Base-by-base conservation (phyloP, 2,797 vertebrate species). In the Pangasius djambal region DNA sequence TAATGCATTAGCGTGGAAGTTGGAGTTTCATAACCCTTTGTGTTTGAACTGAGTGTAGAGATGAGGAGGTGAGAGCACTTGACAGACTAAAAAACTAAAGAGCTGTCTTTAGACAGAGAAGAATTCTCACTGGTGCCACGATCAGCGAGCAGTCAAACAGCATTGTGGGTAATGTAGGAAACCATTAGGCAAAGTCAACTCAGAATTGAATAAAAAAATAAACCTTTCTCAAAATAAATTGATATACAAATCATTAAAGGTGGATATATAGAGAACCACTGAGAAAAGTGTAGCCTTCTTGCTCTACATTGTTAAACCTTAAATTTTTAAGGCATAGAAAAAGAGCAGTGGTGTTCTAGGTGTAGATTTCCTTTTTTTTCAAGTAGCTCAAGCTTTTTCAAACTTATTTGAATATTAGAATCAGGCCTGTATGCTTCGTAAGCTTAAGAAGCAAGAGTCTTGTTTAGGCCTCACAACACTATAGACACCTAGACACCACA, bases 111-210 rank as follows among this genome's bases (percentile, higher is more conserved):
- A 61, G 10, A n/a, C 20, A 31, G 28, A 79, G 55, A 82, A 0
- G 31, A 59, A 34, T 59, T 82, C 20, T 31, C 20, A 59, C 44
- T 37, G 18, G 10, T 59, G 55, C 50, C n/a, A 82, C 31, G 3
- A 6, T 37, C 4, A 82, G 20, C 20, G 0, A 28, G 52, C 78
- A 77, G 16, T 28, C 4, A 48, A 48, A 40, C 18, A 50, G 52
- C 78, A 81, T 59, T 59, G 18, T 82, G 79, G 79, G 75, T 78
- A 78, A 61, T 61, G 12, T 82, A 61, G 22, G 55, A 82, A 28
- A 82, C 18, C 25, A 10, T 12, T 34, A 55, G 8, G 20, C 3
- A 55, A 79, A 79, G 8, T 7, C 31, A 22, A 12, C 22, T 59
- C 20, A 0, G 18, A 22, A 37, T 37, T 34, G 12, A 25, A 59